Conservation (phyloP, 2,797 vertebrate genomes). For the Aulostomus chinensis region DNA sequence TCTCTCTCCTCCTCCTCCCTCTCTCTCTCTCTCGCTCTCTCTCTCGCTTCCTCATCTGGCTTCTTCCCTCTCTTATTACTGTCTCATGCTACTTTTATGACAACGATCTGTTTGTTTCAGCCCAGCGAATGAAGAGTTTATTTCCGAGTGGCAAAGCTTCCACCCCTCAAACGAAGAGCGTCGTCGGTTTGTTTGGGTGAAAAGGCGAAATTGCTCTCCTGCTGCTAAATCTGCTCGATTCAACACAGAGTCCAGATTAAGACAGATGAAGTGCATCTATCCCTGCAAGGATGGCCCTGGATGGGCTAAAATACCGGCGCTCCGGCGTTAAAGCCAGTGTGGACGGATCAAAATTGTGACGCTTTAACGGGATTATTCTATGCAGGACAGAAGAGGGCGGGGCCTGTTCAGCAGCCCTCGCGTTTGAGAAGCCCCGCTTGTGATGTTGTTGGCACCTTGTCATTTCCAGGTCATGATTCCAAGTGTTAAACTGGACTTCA, state of each 20-base stretch:
- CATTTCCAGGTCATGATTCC: constrained; percentile 77
- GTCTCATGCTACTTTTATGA: constrained; percentile 21
- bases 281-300: no score
- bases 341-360: constrained; percentile 24
- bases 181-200: no score
- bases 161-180: no score
- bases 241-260: no score
- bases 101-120: constrained; percentile 8
- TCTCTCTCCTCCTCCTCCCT: constrained; percentile 9
- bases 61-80: not conserved
- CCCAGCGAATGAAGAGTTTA: not conserved
- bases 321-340: not conserved
- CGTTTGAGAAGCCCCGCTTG: no score
- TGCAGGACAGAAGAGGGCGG: no score
- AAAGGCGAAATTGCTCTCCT: no score
- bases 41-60: not conserved
- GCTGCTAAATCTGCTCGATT: no score
- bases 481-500: constrained; percentile 89
- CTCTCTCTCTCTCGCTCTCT: not conserved
- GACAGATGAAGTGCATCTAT: no score
- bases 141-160: constrained; percentile 3
- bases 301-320: constrained; percentile 3
- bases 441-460: constrained; percentile 36
- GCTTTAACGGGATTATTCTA: constrained; percentile 34
- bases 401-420: not conserved